Evolutionary conservation across 2,113 vertebrate species (phyloP).

Genomic region (Tor tambroides): DNA sequence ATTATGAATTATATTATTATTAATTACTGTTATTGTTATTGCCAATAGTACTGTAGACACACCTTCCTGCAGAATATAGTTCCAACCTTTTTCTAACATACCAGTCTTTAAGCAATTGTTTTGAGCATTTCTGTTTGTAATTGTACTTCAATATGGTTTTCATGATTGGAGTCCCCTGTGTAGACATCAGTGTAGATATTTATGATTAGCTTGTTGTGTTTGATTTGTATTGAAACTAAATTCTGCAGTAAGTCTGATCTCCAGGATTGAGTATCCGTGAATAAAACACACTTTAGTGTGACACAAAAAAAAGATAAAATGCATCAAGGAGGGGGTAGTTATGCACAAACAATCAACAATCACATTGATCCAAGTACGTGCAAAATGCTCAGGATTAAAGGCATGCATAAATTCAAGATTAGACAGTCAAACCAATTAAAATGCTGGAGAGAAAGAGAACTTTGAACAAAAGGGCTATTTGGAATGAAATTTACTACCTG

Average conservation of each 20-base stretch:
- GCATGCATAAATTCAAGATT: constrained; percentile 62
- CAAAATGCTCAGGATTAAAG: constrained; percentile 52
- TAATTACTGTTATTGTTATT: neutral
- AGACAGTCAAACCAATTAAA: constrained; percentile 57
- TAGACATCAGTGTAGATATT: neutral
- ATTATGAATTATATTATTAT: neutral
- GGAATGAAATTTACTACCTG: constrained; percentile 78
- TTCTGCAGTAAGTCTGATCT: neutral
- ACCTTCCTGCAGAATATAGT: constrained; percentile 22
- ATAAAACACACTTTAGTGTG: neutral
- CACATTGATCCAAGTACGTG: constrained; percentile 58
- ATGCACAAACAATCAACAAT: constrained; percentile 26
- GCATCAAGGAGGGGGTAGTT: constrained; percentile 8
- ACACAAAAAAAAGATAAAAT: neutral
- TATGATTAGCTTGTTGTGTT: neutral
- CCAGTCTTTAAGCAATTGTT: neutral
- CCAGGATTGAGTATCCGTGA: neutral
- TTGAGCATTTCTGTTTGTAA: neutral
- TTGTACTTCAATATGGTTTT: neutral
- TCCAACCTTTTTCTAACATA: neutral
- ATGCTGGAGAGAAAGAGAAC: constrained; percentile 48
- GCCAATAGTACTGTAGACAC: neutral
- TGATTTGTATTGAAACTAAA: neutral
- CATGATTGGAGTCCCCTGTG: neutral
- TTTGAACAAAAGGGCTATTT: constrained; percentile 61